Conservation (phyloP, 2,888 invertebrate genomes). For the Eledona agricola region DNA sequence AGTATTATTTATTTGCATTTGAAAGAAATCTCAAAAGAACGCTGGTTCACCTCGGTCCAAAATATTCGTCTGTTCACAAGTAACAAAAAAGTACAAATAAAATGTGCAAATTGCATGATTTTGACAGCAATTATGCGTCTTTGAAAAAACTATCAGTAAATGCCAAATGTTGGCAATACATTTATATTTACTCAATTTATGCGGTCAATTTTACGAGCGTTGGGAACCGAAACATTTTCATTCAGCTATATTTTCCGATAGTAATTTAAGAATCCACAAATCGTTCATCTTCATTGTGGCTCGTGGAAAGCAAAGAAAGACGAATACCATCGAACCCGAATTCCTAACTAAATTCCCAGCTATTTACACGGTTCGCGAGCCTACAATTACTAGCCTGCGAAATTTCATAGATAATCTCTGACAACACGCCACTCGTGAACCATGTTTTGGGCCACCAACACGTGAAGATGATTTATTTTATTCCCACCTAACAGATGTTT, state of each 20-base stretch:
- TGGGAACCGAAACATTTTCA: too few species aligned
- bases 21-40: too few species aligned
- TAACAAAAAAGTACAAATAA: too few species aligned
- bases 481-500: constrained; percentile 16
- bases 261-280: constrained; percentile 13
- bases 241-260: too few species aligned
- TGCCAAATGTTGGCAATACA: constrained; percentile 24
- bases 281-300: constrained; percentile 13
- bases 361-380: constrained; percentile 19
- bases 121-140: constrained; percentile 13
- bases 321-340: constrained; percentile 1
- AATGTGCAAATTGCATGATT: constrained; percentile 8
- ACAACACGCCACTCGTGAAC: constrained; percentile 7
- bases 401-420: constrained; percentile 16
- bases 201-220: too few species aligned
- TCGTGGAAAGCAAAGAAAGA: too few species aligned
- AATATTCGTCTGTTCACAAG: too few species aligned
- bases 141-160: constrained; percentile 15
- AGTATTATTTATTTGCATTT: constrained; percentile 1
- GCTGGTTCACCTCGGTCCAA: too few species aligned
- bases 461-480: constrained; percentile 22
- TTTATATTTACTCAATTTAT: too few species aligned
- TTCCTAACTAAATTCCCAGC: constrained; percentile 1
- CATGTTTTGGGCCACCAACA: constrained; percentile 6
- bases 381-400: constrained; percentile 11